Conservation (phyloP, 2,113 vertebrate species). For the Chrysochloris asiatica region DNA sequence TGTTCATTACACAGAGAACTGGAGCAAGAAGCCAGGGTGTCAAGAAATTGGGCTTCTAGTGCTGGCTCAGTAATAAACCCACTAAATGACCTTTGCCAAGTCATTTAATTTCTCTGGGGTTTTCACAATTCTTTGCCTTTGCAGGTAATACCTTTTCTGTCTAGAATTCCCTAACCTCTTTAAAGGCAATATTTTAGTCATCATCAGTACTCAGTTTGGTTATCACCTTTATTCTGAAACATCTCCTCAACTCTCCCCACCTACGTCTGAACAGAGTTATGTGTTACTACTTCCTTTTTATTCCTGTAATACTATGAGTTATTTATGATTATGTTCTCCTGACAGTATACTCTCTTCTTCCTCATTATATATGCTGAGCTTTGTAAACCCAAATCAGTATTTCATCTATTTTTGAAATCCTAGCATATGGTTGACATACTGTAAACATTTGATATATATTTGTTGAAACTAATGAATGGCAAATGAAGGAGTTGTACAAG, state of each 20-base stretch:
- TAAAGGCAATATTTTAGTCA: conserved; percentile 60
- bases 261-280: not conserved
- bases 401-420: conserved; percentile 10
- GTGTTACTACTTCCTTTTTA: not conserved
- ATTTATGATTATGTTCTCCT: not conserved
- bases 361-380: not conserved
- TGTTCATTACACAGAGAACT: not conserved
- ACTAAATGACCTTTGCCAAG: not conserved
- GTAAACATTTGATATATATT: not conserved
- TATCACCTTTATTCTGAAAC: conserved; percentile 16
- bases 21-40: not conserved
- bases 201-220: not conserved
- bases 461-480: not conserved
- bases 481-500: not conserved
- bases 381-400: not conserved
- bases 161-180: conserved; percentile 63
- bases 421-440: not conserved
- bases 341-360: no score
- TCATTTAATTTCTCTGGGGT: conserved; percentile 50
- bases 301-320: not conserved
- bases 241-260: not conserved
- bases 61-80: not conserved
- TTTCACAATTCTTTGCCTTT: not conserved
- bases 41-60: not conserved
- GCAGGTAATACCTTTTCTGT: not conserved